A percentile compares a stretch with the other conserved stretches of the same genome.
Evolutionary conservation across 2,113 vertebrate species (phyloP).

Genomic region (Vidua macroura): DNA sequence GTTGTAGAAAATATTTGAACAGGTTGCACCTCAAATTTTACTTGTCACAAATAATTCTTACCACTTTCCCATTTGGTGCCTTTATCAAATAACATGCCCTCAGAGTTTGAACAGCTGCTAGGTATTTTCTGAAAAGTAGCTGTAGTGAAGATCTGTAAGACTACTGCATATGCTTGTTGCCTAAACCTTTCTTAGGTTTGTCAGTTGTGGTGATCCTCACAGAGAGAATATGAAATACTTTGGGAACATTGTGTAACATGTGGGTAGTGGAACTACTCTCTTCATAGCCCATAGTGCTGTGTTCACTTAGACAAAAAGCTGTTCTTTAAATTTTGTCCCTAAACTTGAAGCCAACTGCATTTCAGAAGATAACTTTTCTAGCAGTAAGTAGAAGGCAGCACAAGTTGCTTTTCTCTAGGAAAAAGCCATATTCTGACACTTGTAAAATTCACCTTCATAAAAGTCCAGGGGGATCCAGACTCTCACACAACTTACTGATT

Average conservation of each 20-base stretch:
- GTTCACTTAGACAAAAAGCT: not conserved
- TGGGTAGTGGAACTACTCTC: not conserved
- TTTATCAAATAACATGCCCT: not conserved
- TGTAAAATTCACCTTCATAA: not conserved
- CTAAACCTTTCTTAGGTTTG: not conserved
- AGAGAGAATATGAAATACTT: not conserved
- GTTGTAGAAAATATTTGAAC: not conserved
- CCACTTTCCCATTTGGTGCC: not conserved
- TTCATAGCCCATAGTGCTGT: not conserved
- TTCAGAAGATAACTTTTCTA: not conserved
- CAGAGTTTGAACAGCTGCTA: not conserved
- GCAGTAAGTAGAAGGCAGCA: not conserved
- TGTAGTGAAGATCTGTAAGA: not conserved
- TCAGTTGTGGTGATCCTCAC: not conserved
- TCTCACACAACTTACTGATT: not conserved
- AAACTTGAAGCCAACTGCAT: not conserved
- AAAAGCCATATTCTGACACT: not conserved
- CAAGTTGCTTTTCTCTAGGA: not conserved
- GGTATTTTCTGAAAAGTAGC: not conserved
- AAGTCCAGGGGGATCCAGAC: not conserved
- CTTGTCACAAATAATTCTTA: not conserved
- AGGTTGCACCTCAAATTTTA: not conserved
- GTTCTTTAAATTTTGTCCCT: not conserved
- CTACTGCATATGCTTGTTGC: not conserved
- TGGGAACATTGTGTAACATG: not conserved